phyloP scores from a whole-genome alignment of 2,888 invertebrate genomes.

The Rambutsinella grinnellia region DNA sequence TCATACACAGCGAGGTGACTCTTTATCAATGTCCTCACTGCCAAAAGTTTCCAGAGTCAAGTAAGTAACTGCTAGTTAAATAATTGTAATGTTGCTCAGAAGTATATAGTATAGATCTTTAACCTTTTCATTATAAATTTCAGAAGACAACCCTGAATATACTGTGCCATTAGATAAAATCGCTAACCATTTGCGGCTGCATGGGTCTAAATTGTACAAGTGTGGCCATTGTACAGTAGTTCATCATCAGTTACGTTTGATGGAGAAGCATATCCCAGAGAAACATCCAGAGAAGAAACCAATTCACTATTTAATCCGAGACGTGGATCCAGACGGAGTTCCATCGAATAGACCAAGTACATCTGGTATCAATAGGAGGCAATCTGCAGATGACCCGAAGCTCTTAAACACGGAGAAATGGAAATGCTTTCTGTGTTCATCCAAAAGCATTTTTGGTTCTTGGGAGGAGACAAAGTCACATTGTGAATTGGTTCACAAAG shows the following conservation, averaged over 20 bases:
- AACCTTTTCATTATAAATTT: not conserved
- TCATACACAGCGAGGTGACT: conserved; percentile 76
- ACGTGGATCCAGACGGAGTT: conserved; percentile 69
- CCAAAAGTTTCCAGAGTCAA: conserved; percentile 68
- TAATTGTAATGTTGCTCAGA: not conserved
- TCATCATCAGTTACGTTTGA: conserved; percentile 74
- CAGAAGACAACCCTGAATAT: conserved; percentile 54
- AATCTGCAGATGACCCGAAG: conserved; percentile 53
- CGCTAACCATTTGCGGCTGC: conserved; percentile 81
- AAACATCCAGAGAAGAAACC: conserved; percentile 73
- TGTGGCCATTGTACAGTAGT: conserved; percentile 79
- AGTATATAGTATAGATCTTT: conserved; percentile 1
- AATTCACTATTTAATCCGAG: conserved; percentile 71
- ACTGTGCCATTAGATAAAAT: conserved; percentile 75
- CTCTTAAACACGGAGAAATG: conserved; percentile 71
- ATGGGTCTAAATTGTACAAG: conserved; percentile 80
- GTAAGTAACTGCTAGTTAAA: conserved; percentile 50
- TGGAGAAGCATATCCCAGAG: conserved; percentile 79
- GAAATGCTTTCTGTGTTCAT: conserved; percentile 78
- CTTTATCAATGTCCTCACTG: conserved; percentile 82
- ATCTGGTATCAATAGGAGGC: conserved; percentile 37
- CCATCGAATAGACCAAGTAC: conserved; percentile 35
- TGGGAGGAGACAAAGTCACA: conserved; percentile 76
- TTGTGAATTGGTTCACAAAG: conserved; percentile 74
- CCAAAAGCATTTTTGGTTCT: conserved; percentile 73